These are phyloP conservation scores for Ctenicera cuprea DNA, from an alignment of 2,888 invertebrate species.

Conservation along the genomic window DNA sequence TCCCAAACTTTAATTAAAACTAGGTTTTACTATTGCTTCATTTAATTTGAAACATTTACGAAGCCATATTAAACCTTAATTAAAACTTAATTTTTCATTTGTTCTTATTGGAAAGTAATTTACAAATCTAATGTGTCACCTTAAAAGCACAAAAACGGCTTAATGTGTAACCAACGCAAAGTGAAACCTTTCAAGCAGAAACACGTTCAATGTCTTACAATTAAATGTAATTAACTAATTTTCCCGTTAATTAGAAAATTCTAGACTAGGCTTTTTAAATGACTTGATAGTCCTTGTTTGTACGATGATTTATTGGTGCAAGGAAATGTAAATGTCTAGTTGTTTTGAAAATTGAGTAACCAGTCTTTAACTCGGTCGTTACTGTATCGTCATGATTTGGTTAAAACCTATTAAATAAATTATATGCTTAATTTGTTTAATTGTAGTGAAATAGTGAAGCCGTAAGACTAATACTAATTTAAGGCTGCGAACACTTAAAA, in stretches of 20 bases:
- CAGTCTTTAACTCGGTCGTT: too few relatives aligned
- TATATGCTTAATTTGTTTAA: background rate
- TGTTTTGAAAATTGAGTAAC: too few relatives aligned
- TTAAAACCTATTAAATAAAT: too few relatives aligned
- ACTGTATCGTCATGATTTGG: too few relatives aligned
- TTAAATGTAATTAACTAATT: constrained; percentile 12
- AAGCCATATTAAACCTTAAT: too few relatives aligned
- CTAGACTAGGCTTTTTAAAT: background rate
- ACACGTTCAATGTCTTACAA: background rate
- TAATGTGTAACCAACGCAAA: background rate
- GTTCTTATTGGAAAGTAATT: background rate
- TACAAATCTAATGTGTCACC: background rate
- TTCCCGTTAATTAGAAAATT: constrained; percentile 22
- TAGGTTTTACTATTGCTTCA: too few relatives aligned
- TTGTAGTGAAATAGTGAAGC: background rate
- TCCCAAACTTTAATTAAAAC: too few relatives aligned
- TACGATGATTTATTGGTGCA: background rate
- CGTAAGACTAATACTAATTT: background rate
- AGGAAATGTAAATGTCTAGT: constrained; percentile 2
- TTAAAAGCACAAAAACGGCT: background rate
- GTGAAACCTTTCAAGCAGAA: constrained; percentile 5
- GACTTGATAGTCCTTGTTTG: background rate
- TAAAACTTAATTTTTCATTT: too few relatives aligned
- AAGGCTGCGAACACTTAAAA: background rate
- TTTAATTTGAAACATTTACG: too few relatives aligned